These are phyloP conservation scores for Druceiella hillmani DNA, from an alignment of 2,888 invertebrate species.

Conservation along the genomic window DNA sequence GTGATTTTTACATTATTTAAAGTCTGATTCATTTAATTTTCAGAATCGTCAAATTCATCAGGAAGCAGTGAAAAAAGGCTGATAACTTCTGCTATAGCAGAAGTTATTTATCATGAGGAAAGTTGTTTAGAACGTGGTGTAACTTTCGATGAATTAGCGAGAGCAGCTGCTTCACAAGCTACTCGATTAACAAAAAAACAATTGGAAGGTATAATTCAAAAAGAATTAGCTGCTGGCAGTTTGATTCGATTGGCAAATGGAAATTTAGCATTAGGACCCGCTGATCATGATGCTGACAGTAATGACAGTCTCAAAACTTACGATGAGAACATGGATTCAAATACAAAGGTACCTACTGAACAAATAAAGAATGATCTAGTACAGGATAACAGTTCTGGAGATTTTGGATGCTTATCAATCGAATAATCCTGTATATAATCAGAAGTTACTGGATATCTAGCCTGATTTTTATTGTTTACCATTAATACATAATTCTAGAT, in stretches of 20 bases:
- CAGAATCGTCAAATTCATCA: slow-evolving; percentile 45
- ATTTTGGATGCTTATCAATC: no score
- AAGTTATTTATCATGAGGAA: slow-evolving; percentile 65
- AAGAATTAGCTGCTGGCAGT: slow-evolving; percentile 64
- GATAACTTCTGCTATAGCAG: slow-evolving; percentile 64
- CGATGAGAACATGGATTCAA: slow-evolving; percentile 41
- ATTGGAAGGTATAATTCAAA: slow-evolving; percentile 59
- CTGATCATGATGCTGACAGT: slow-evolving; percentile 52
- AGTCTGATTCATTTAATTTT: slow-evolving; percentile 19
- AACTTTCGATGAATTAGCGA: slow-evolving; percentile 61
- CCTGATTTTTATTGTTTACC: no score
- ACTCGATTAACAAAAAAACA: slow-evolving; percentile 58
- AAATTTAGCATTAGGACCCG: slow-evolving; percentile 62
- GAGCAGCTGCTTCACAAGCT: slow-evolving; percentile 59
- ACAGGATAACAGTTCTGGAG: no score
- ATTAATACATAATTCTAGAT: no score
- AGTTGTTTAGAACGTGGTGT: slow-evolving; percentile 68
- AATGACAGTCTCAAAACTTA: slow-evolving; percentile 43
- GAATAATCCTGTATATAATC: no score
- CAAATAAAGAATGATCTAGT: no score
- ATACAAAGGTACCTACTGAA: slow-evolving; percentile 43
- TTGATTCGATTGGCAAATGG: slow-evolving; percentile 63
- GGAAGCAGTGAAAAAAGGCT: slow-evolving; percentile 48
- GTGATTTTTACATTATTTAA: slow-evolving; percentile 12
- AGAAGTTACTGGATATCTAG: no score